Evolutionary conservation across 2,888 invertebrate genomes (phyloP), one percentile per base, ranked within the genome.

Genomic region (Andricus quercusramuli): DNA sequence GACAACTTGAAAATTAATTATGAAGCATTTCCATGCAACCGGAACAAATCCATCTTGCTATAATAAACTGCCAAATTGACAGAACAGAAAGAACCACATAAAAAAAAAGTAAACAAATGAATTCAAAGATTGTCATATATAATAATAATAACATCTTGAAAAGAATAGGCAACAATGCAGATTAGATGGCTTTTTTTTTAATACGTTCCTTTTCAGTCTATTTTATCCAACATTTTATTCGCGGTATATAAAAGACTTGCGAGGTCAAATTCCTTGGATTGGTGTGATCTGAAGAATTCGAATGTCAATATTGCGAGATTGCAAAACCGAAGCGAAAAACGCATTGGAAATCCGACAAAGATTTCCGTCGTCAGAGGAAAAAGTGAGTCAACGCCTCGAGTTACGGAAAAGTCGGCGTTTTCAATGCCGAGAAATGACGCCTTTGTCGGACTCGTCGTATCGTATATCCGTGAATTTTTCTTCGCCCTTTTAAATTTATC

Each of bases 381-480:
- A 56, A 56, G 56, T 56, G n/a, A n/a, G 56, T n/a, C 56, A 56
- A n/a, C 56, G n/a, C 56, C 29, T 65, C 20, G 65, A 32, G 32
- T 32, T 37, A 29, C 70, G 81, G 85, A 78, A 68, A 83, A 78
- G 82, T 47, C 82, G 81, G 83, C 80, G 79, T 82, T 85, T 85
- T 84, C 85, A 85, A 85, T 83, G 83, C 80, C 85, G 82, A 3
- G n/a, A 56, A 56, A 56, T 80, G 83, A 83, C 80, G 78, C 81
- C 84, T 85, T 85, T 82, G 82, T 82, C 80, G 80, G 62, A 51
- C 70, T 77, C 59, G 77, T 41, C 80, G 65, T 47, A 78, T 79
- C 82, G 79, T 74, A 78, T 22, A 66, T 78, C 78, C 41, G 37
- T 41, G 37, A 66, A 32, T 66, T 66, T 37, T 66, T 66, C 37